Evolutionary conservation across 2,797 vertebrate species (phyloP), one percentile per base, ranked within the genome.

Genomic region (Mormyrops boulengeri): DNA sequence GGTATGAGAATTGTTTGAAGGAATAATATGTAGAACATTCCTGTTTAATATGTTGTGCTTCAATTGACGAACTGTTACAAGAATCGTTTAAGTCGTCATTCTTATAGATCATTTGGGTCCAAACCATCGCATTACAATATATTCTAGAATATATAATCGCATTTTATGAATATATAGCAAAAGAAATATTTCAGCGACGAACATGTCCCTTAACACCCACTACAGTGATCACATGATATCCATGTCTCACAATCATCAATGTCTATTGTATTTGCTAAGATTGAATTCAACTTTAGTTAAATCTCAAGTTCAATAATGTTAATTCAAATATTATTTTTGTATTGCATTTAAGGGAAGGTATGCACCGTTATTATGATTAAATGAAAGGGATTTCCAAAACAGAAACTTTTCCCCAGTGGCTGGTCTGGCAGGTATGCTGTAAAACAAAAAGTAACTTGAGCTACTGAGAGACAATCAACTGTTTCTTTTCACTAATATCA

Each of bases 1-100:
- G 0, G 84, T 89, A 57, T 30, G 26, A 30, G 26, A 30, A 30
- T 89, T 0, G 55, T 69, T 57, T 91, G 94, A 93, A 95, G 94
- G 95, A 91, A 87, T 89, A 89, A 90, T 95, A 93, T 93, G 94
- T 95, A 88, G 92, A 85, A 90, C 87, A 47, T 92, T 66, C 90
- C 92, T 90, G 77, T 11, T 89, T 5, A 47, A 49, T n/a, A 47
- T 86, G n/a, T 34, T 30, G 17, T 86, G 22, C 7, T 50, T 53
- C 14, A 19, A 17, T 53, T 50, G 19, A 22, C 22, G 9, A n/a
- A 82, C 19, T 47, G 41, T 47, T 44, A 47, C 17, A 22, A 82
- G 17, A 41, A 41, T 44, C 19, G 4, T n/a, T n/a, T 44, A 80
- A 80, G 44, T 80, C 34, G 7, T 44, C 73, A 17, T 19, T 80